Evolutionary conservation across 2,888 invertebrate genomes (phyloP).

Genomic region (Dorcus hopei): DNA sequence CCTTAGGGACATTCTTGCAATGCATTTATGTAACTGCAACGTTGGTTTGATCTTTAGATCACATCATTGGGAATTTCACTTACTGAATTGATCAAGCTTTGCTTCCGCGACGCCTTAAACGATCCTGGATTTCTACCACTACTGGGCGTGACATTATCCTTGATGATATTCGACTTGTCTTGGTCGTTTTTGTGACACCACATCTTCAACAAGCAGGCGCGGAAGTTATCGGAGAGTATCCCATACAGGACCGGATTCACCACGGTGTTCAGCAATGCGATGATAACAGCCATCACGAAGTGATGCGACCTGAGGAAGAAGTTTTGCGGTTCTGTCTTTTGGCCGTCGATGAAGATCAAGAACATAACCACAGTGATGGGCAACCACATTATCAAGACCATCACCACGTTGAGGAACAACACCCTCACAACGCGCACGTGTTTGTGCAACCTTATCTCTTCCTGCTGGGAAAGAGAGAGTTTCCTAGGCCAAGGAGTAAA

Average conservation of each 20-base stretch:
- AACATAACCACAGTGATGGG: conserved; percentile 55
- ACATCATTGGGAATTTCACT: conserved; percentile 35
- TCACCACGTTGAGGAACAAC: conserved; percentile 53
- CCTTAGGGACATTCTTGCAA: too few relatives aligned
- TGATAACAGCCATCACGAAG: conserved; percentile 52
- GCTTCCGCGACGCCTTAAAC: conserved; percentile 32
- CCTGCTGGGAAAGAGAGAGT: conserved; percentile 51
- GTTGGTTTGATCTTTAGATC: conserved; percentile 14
- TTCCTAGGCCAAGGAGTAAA: conserved; percentile 52
- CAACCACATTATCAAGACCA: conserved; percentile 58
- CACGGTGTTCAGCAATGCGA: conserved; percentile 55
- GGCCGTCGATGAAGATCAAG: conserved; percentile 55
- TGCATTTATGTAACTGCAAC: too few relatives aligned
- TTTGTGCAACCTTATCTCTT: conserved; percentile 53
- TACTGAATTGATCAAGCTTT: conserved; percentile 35
- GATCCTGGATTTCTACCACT: conserved; percentile 34
- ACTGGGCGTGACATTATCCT: conserved; percentile 35
- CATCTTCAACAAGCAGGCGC: conserved; percentile 48
- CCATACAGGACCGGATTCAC: conserved; percentile 58
- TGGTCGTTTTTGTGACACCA: conserved; percentile 36
- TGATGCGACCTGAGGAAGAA: conserved; percentile 55
- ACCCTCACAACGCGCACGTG: conserved; percentile 55
- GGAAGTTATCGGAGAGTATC: conserved; percentile 55
- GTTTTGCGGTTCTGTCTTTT: conserved; percentile 49
- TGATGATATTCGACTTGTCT: conserved; percentile 22